Percentiles rank a stretch among this genome's conserved stretches.
Evolutionary conservation across 1,140 invertebrate genomes (phyloP).

Genomic region (Nephila pilipes): DNA sequence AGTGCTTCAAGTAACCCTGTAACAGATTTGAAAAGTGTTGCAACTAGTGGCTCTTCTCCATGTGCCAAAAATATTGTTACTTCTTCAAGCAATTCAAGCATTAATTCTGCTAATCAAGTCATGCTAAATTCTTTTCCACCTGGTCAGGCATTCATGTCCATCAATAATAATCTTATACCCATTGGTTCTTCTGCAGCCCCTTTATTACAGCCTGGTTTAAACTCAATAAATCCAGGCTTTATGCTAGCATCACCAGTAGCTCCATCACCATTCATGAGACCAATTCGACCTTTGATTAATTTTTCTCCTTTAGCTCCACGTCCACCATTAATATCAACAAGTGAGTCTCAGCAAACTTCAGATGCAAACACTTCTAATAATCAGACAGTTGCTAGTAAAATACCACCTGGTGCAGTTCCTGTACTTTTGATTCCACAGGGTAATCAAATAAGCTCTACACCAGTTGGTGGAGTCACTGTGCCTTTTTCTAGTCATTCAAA

Average conservation of each 20-base stretch:
- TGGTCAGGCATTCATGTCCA: constrained; percentile 30
- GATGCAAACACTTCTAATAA: background rate
- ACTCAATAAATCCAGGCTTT: background rate
- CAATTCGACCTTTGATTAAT: background rate
- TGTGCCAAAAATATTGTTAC: background rate
- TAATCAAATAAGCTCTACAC: background rate
- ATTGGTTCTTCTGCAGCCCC: constrained; percentile 14
- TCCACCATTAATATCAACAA: background rate
- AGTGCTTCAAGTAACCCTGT: background rate
- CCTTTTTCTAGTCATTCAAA: constrained; percentile 1
- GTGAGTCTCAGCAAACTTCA: background rate
- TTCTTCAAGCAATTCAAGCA: background rate
- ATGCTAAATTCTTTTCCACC: background rate
- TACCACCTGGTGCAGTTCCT: background rate
- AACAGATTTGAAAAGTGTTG: background rate
- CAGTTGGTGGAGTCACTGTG: background rate
- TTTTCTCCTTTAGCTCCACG: background rate
- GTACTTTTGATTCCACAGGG: constrained; percentile 16
- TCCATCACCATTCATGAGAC: background rate
- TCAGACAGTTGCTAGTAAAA: background rate
- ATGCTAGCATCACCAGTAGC: background rate
- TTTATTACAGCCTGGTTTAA: background rate
- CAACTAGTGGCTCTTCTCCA: background rate
- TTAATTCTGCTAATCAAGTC: background rate
- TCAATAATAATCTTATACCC: constrained; percentile 57